These are phyloP conservation scores for Donacobius atricapilla DNA, from an alignment of 2,113 vertebrate species.

Conservation along the genomic window DNA sequence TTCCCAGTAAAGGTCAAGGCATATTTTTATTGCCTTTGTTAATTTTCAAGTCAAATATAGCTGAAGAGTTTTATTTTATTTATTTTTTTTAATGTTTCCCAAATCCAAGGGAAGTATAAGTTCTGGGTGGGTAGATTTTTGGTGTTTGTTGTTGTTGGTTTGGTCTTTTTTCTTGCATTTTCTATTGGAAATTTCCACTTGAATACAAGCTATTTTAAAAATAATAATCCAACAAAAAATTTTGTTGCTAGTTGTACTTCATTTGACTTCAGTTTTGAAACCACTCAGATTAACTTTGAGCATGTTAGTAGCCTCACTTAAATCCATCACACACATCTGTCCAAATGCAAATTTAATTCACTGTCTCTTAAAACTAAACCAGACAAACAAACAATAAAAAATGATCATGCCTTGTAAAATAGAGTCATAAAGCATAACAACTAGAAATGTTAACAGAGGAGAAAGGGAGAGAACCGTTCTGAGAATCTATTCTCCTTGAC, in stretches of 20 bases:
- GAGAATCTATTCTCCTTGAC: background rate
- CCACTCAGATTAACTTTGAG: background rate
- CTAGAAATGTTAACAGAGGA: background rate
- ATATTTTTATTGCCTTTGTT: background rate
- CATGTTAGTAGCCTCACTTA: background rate
- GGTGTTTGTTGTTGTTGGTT: background rate
- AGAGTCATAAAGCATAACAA: background rate
- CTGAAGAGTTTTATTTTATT: accelerated
- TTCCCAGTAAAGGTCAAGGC: background rate
- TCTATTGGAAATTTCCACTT: background rate
- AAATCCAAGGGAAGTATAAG: background rate
- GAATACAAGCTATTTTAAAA: background rate
- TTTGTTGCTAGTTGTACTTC: background rate
- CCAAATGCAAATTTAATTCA: background rate
- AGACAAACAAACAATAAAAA: background rate
- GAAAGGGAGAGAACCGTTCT: background rate
- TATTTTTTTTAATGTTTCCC: background rate
- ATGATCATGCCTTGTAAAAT: background rate
- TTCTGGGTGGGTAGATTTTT: background rate
- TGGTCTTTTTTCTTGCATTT: background rate
- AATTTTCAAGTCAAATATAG: background rate
- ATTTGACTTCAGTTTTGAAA: background rate
- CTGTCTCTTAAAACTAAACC: background rate
- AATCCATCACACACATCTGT: background rate
- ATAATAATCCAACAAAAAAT: background rate